Conservation (phyloP, 2,113 vertebrate genomes). For the Acanthisitta chloris region DNA sequence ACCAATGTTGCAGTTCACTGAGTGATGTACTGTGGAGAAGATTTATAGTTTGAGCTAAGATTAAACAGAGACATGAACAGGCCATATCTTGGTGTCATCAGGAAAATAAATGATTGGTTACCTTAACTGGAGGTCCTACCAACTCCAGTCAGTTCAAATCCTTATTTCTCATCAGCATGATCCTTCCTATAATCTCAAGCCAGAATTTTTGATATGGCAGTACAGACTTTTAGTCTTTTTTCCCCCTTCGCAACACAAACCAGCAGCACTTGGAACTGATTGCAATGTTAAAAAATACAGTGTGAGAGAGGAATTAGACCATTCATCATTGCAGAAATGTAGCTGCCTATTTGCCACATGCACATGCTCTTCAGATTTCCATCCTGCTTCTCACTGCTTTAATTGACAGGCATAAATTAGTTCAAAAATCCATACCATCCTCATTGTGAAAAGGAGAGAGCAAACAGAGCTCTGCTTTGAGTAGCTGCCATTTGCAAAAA, state of each 20-base stretch:
- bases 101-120: not conserved
- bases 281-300: not conserved
- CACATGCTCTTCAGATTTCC: not conserved
- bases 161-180: not conserved
- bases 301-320: not conserved
- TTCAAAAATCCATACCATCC: not conserved
- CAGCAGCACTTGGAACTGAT: not conserved
- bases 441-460: not conserved
- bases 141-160: not conserved
- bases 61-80: not conserved
- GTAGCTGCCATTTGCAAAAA: not conserved
- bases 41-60: not conserved
- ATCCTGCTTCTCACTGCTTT: not conserved
- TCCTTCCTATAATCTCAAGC: not conserved
- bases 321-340: not conserved
- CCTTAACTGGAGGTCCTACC: not conserved
- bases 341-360: not conserved
- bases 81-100: not conserved
- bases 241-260: not conserved
- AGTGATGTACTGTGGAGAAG: not conserved
- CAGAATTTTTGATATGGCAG: not conserved
- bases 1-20: not conserved
- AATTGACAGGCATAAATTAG: not conserved
- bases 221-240: not conserved
- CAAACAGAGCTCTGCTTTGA: not conserved